These are phyloP conservation scores for Caenorhabditis wallacei DNA, from an alignment of 2,888 invertebrate species.

Conservation along the genomic window DNA sequence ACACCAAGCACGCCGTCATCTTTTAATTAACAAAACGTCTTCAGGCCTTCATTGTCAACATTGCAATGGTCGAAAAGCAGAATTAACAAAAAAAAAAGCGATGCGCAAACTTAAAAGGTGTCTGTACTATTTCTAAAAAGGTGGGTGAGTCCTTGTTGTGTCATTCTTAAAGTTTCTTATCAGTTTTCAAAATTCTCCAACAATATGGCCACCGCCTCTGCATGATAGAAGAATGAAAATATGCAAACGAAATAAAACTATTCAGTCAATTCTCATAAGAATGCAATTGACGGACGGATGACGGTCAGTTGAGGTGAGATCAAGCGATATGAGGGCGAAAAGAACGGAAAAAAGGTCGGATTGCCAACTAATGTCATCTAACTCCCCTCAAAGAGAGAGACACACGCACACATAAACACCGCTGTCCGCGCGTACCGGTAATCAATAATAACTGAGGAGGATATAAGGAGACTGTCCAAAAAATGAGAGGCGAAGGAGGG, in stretches of 20 bases:
- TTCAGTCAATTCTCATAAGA: constrained; percentile 6
- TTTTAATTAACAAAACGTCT: constrained; percentile 58
- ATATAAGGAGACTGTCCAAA: neutral
- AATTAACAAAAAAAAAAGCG: neutral
- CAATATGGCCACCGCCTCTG: constrained; percentile 29
- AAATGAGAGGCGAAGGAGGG: neutral
- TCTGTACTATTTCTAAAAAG: constrained; percentile 1
- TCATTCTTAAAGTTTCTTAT: constrained; percentile 32
- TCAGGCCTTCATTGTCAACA: constrained; percentile 28
- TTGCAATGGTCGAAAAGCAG: constrained; percentile 27
- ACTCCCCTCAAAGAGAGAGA: neutral
- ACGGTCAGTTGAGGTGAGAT: constrained; percentile 37
- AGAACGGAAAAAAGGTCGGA: constrained; percentile 27
- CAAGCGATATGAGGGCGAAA: constrained; percentile 34
- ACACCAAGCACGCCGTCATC: constrained; percentile 24
- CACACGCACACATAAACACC: constrained; percentile 3
- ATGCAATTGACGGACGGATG: neutral
- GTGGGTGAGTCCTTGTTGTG: constrained; percentile 47
- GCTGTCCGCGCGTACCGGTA: constrained; percentile 8
- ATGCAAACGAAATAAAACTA: neutral
- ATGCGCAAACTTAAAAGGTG: constrained; percentile 15
- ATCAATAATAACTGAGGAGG: constrained; percentile 47
- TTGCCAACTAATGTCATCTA: constrained; percentile 28
- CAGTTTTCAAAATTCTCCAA: neutral
- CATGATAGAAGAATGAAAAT: neutral